Base-by-base conservation (phyloP, 2,888 invertebrate species). In the Autographa gamma region DNA sequence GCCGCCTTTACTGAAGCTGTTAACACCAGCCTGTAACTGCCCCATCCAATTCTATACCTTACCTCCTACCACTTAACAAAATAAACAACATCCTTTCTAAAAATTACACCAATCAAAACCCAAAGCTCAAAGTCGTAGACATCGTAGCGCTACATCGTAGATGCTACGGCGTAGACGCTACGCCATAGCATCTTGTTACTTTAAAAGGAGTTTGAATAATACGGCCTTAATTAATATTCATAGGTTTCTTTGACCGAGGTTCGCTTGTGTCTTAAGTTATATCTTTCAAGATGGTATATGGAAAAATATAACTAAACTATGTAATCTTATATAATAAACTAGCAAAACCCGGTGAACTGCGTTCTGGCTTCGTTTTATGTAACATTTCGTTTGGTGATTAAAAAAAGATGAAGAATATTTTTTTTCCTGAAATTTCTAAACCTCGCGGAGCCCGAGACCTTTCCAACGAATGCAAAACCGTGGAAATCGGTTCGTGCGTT, bases 191-290 rank as follows among this genome's bases (percentile, higher is more conserved):
- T 48, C 48, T 48, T 48, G 48, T 48, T 11, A 11, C 38, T 38
- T 38, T 48, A n/a, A 16, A n/a, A 48, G 6, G 48, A 48, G n/a
- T 48, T 48, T 48, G n/a, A 48, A 48, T 48, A 48, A 48, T 38
- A 38, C n/a, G 48, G 48, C n/a, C 48, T n/a, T 48, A 48, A 48
- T 48, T 48, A 48, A 48, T 48, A 48, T 48, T 48, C 48, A 48
- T 48, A n/a, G 48, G 48, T 48, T 48, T 48, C 48, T 48, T 48
- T 48, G 48, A 48, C 16, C 14, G 48, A n/a, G 38, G 11, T 38
- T 38, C 0, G 8, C 38, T 34, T 34, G 6, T n/a, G n/a, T n/a
- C n/a, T 48, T 48, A n/a, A 48, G 48, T n/a, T 48, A n/a, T 48
- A 48, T n/a, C 16, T 48, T 48, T 16, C n/a, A 48, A 48, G n/a